Evolutionary conservation across 2,113 vertebrate species (phyloP).

Genomic region (Rhombomys opimus): DNA sequence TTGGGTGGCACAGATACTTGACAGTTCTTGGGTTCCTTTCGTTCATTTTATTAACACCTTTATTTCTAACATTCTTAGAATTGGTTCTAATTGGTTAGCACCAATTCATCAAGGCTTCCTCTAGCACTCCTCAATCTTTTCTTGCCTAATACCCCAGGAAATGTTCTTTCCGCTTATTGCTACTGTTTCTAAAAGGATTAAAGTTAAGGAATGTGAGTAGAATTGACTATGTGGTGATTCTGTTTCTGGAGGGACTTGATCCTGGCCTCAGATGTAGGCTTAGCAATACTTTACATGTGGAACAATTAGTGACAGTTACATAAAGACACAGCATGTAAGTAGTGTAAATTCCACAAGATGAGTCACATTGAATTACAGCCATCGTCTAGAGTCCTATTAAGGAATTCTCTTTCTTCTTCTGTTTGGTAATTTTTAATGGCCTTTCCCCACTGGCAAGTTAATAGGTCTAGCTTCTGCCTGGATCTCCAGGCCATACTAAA

Average conservation of each 20-base stretch:
- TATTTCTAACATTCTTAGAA: not conserved
- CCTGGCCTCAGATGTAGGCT: not conserved
- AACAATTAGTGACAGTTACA: not conserved
- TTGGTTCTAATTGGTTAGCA: not conserved
- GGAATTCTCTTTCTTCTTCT: not conserved
- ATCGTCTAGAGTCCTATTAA: not conserved
- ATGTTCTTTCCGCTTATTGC: not conserved
- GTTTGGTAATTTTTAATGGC: conserved; percentile 9
- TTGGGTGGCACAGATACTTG: not conserved
- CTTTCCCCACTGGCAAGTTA: conserved; percentile 7
- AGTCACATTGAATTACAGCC: not conserved
- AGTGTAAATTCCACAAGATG: not conserved
- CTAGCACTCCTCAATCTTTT: not conserved
- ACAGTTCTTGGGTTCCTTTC: not conserved
- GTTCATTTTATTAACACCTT: not conserved
- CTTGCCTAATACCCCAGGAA: not conserved
- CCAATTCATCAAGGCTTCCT: not conserved
- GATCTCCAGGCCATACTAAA: not conserved
- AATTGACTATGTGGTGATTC: not conserved
- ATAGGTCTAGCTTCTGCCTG: conserved; percentile 2
- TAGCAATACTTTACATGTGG: not conserved
- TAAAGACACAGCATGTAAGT: not conserved
- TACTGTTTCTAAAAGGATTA: not conserved
- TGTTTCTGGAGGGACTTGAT: not conserved
- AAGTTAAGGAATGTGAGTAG: not conserved